Conservation (phyloP, 2,113 vertebrate genomes). For the Talpa occidentalis region DNA sequence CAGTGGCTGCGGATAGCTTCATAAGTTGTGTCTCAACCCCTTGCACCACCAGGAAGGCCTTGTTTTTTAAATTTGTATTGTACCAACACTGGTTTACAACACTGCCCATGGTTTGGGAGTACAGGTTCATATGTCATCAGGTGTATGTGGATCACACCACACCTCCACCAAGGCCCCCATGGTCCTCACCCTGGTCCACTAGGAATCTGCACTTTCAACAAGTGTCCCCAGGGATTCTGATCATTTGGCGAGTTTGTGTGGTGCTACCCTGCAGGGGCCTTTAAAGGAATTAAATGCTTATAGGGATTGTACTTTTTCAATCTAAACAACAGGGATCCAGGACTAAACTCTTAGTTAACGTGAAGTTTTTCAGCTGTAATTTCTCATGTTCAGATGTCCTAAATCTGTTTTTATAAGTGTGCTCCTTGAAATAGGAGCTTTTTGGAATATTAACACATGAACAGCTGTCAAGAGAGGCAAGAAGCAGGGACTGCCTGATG, state of each 20-base stretch:
- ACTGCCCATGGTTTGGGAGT: no score
- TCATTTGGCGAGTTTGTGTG: not conserved
- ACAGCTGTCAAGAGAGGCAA: not conserved
- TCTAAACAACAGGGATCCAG: not conserved
- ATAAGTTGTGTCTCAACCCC: no score
- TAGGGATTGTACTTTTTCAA: not conserved
- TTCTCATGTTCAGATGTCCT: not conserved
- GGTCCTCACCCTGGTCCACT: no score
- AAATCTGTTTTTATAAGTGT: not conserved
- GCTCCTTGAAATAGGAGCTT: not conserved
- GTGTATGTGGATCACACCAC: no score
- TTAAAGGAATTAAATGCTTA: not conserved
- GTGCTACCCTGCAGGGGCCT: not conserved
- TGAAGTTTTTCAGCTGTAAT: not conserved
- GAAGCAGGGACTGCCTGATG: not conserved
- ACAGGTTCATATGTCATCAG: no score
- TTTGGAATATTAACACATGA: not conserved
- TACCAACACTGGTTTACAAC: no score
- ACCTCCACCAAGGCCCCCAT: no score
- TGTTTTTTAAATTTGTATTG: no score
- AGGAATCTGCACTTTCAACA: not conserved
- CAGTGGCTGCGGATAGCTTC: no score
- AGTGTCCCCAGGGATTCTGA: not conserved
- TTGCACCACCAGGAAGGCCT: no score
- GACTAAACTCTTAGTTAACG: not conserved